phyloP scores from a whole-genome alignment of 2,888 invertebrate genomes.

The Eugnorisma glareosa region DNA sequence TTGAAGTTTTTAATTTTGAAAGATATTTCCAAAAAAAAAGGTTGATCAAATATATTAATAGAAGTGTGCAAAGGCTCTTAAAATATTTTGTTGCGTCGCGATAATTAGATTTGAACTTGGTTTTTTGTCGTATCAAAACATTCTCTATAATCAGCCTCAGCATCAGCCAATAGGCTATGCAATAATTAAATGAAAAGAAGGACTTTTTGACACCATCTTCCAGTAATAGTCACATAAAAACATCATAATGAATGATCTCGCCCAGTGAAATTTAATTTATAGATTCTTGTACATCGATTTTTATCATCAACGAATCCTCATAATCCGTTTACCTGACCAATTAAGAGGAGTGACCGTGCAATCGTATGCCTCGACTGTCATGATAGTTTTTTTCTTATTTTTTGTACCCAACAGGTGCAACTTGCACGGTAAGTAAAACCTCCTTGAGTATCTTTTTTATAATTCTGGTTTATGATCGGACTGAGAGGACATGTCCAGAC shows the following conservation, averaged over 20 bases:
- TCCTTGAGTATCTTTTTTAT: not conserved
- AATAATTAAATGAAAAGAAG: no score
- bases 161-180: no score
- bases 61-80: no score
- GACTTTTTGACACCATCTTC: no score
- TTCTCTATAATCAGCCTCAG: no score
- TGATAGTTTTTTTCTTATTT: not conserved
- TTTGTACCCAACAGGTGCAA: slow-evolving; percentile 20
- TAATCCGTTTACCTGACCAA: slow-evolving; percentile 12
- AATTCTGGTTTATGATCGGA: not conserved
- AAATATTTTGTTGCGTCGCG: no score
- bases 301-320: not conserved
- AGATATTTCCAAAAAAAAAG: no score
- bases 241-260: not conserved
- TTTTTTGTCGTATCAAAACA: no score
- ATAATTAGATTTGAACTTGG: no score
- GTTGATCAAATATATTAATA: no score
- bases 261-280: not conserved
- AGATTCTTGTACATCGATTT: not conserved
- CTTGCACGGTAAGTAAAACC: not conserved
- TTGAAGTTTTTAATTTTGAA: no score
- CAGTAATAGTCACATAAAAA: not conserved
- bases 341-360: slow-evolving; percentile 7
- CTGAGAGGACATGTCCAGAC: not conserved
- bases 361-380: not conserved